Percentiles rank a stretch among this genome's conserved stretches.
phyloP scores from a whole-genome alignment of 2,113 vertebrate genomes.

The Pogona vitticeps region DNA sequence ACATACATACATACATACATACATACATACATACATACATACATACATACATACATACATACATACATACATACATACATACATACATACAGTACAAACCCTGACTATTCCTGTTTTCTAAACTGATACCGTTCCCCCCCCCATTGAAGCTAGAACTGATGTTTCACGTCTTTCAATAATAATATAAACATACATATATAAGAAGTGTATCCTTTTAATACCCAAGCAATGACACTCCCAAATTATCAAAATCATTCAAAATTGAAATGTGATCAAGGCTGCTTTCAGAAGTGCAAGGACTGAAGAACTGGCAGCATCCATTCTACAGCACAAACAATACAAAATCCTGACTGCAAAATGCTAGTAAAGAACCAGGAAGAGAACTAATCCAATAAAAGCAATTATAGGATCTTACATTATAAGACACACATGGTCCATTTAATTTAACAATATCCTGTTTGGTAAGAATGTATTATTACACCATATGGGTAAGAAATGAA shows the following conservation, averaged over 20 bases:
- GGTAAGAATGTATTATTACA: not conserved
- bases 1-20: too few species aligned
- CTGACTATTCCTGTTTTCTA: not conserved
- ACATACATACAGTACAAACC: too few species aligned
- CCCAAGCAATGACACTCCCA: not conserved
- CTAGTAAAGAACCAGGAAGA: not conserved
- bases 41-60: too few species aligned
- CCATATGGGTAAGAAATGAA: constrained; percentile 6
- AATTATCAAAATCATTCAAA: constrained; percentile 8
- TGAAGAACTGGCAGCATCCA: not conserved
- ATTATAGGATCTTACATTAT: not conserved
- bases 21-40: too few species aligned
- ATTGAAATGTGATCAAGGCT: not conserved
- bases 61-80: too few species aligned
- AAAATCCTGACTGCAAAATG: constrained; percentile 11
- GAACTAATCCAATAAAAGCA: not conserved
- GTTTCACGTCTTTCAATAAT: not conserved
- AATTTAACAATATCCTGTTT: constrained; percentile 17
- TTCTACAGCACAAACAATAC: not conserved
- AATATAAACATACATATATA: not conserved
- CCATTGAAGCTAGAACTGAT: not conserved
- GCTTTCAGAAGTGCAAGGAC: not conserved
- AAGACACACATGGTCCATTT: constrained; percentile 2
- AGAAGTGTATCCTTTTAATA: not conserved
- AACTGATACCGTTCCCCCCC: not conserved